Evolutionary conservation across 2,113 vertebrate genomes (phyloP).

Genomic region (Arvicanthis niloticus): DNA sequence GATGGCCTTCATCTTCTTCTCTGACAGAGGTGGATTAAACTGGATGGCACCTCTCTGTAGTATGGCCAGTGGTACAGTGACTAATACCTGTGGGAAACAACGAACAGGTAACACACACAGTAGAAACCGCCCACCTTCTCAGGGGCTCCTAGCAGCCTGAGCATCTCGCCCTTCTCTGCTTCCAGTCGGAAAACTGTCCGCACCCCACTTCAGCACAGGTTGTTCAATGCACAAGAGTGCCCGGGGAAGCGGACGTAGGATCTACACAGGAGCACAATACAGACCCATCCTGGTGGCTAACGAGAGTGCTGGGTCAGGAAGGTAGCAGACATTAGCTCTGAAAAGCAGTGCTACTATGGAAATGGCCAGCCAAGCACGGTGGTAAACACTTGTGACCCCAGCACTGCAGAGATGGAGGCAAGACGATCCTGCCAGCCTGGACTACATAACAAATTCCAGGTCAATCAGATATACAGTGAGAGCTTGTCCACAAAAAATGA

Average conservation of each 20-base stretch:
- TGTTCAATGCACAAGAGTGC: not conserved
- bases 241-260: not conserved
- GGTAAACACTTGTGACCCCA: not conserved
- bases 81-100: constrained; percentile 90
- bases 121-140: not conserved
- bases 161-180: not conserved
- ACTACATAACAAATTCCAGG: not conserved
- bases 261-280: not conserved
- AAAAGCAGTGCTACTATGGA: not conserved
- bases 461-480: too few species aligned
- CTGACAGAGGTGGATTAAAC: constrained; percentile 93
- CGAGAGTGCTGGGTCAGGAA: not conserved
- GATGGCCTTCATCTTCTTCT: constrained; percentile 97
- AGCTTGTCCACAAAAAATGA: not conserved
- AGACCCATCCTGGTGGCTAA: not conserved
- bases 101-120: constrained; percentile 19
- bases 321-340: not conserved
- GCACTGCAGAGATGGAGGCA: not conserved
- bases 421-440: not conserved
- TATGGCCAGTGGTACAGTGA: constrained; percentile 94
- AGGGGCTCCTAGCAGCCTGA: not conserved
- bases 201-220: not conserved
- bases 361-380: not conserved
- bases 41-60: constrained; percentile 95
- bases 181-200: not conserved